Evolutionary conservation across 2,888 invertebrate genomes (phyloP).

Genomic region (Sturmia bella): DNA sequence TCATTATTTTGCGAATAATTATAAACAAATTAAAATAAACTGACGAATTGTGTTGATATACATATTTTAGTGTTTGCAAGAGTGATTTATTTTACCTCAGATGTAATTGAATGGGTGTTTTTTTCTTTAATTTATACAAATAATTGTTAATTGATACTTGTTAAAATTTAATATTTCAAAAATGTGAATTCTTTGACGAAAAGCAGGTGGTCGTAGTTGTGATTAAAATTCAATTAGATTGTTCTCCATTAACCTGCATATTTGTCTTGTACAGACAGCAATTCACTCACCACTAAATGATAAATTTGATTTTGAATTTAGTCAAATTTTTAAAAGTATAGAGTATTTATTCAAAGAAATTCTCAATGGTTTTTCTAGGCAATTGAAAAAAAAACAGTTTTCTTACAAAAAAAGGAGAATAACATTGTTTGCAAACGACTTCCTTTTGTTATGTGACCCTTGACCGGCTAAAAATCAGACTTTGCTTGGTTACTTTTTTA

Average conservation of each 20-base stretch:
- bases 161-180: neutral
- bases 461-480: too few relatives aligned
- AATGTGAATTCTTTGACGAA: neutral
- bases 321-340: too few relatives aligned
- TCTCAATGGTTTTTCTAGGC: too few relatives aligned
- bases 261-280: conserved; percentile 8
- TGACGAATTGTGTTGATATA: conserved; percentile 11
- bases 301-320: neutral
- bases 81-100: conserved; percentile 4
- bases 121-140: neutral
- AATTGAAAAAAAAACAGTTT: too few relatives aligned
- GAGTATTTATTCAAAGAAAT: too few relatives aligned
- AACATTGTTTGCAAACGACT: too few relatives aligned
- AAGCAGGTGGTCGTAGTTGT: conserved; percentile 3
- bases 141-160: neutral
- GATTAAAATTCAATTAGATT: conserved; percentile 44
- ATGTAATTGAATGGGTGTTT: conserved; percentile 1
- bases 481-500: too few relatives aligned
- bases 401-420: too few relatives aligned
- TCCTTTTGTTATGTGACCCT: too few relatives aligned
- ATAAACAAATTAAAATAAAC: conserved; percentile 43
- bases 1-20: conserved; percentile 15
- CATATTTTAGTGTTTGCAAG: neutral
- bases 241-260: conserved; percentile 10
- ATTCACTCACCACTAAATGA: neutral